Conservation (phyloP, 2,797 vertebrate species). For the Pangasius djambal region DNA sequence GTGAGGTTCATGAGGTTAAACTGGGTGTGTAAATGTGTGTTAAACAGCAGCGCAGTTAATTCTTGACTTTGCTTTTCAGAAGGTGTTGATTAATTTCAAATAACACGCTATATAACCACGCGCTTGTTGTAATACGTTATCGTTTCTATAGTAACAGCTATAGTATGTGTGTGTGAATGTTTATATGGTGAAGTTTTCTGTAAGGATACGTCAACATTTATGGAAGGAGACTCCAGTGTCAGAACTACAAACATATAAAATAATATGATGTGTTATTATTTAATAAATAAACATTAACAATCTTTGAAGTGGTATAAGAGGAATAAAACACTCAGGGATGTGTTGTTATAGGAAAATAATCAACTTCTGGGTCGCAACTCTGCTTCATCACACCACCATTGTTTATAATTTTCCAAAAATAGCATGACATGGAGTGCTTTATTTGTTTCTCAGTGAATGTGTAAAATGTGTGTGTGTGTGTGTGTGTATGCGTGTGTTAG, state of each 20-base stretch:
- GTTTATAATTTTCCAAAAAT: background rate
- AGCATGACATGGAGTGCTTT: background rate
- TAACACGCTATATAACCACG: background rate
- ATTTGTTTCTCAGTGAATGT: background rate
- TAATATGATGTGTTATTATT: background rate
- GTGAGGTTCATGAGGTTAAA: background rate
- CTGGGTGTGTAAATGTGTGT: background rate
- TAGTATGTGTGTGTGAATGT: background rate
- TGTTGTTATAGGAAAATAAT: no score
- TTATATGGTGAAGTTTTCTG: background rate
- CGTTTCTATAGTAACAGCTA: background rate
- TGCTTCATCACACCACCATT: background rate
- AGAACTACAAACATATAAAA: background rate
- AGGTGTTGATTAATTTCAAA: background rate
- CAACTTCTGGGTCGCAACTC: background rate
- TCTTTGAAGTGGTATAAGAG: no score
- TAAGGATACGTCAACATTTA: background rate
- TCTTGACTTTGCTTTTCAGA: background rate
- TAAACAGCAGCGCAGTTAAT: background rate
- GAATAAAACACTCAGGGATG: no score
- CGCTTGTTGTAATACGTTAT: background rate
- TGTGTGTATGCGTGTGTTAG: no score
- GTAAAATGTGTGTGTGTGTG: background rate
- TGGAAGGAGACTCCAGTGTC: background rate
- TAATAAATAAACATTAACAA: background rate